These are phyloP conservation scores for Procambarus clarkii DNA, from an alignment of 1,140 invertebrate species.

Conservation along the genomic window DNA sequence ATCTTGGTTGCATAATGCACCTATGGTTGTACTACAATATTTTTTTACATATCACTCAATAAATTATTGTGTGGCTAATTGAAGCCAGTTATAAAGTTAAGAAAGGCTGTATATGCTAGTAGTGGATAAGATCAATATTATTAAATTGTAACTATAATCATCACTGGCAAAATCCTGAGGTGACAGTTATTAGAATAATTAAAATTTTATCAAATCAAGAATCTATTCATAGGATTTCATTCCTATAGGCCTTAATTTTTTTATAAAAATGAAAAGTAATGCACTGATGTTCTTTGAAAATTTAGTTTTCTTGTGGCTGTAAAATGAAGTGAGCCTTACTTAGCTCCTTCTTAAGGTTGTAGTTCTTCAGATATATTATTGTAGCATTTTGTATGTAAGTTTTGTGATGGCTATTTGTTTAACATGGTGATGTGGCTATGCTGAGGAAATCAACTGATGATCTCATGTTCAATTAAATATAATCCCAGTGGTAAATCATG, in stretches of 20 bases:
- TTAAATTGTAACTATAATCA: conserved; percentile 17
- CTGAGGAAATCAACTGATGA: background rate
- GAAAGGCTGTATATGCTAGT: conserved; percentile 18
- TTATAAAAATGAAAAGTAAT: background rate
- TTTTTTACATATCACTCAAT: conserved; percentile 52
- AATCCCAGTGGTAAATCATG: no score
- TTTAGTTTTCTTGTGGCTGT: background rate
- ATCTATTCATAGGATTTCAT: background rate
- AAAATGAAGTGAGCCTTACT: background rate
- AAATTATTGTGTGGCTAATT: conserved; percentile 26
- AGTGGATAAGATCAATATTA: conserved; percentile 22
- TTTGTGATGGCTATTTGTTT: background rate
- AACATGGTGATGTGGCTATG: background rate
- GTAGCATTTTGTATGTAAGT: background rate
- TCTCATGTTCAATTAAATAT: no score
- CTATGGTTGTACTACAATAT: conserved; percentile 29
- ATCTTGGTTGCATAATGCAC: conserved; percentile 41
- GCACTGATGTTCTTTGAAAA: background rate
- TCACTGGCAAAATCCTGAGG: background rate
- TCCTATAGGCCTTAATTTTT: background rate
- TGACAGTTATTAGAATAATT: background rate
- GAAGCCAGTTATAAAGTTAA: conserved; percentile 36
- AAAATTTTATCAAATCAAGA: background rate
- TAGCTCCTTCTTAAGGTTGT: background rate
- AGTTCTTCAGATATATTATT: conserved; percentile 4